Evolutionary conservation across 2,888 invertebrate species (phyloP).

Genomic region (Drosophila flavopinicola): DNA sequence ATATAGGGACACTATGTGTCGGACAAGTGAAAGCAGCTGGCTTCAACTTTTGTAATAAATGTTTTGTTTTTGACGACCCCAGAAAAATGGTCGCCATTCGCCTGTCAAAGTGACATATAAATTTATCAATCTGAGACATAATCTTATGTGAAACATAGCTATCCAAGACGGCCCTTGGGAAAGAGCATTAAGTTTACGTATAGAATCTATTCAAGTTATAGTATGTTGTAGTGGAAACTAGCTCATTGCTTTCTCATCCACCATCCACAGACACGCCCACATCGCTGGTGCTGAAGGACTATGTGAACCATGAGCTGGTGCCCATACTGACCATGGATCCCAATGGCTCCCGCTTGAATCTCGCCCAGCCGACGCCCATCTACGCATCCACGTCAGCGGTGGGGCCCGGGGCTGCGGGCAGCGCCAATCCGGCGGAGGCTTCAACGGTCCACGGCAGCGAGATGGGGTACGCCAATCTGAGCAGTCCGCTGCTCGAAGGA

Average conservation of each 20-base stretch:
- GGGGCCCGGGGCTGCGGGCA: neutral
- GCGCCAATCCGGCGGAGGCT: slow-evolving; percentile 9
- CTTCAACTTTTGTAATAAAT: no score
- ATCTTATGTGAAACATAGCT: no score
- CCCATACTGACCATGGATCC: slow-evolving; percentile 84
- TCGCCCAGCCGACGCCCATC: slow-evolving; percentile 45
- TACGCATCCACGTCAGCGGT: slow-evolving; percentile 42
- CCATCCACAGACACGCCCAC: slow-evolving; percentile 85
- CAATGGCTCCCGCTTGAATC: slow-evolving; percentile 68
- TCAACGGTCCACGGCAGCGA: slow-evolving; percentile 36
- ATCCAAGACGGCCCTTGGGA: no score
- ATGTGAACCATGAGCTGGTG: slow-evolving; percentile 84
- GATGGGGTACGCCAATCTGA: slow-evolving; percentile 50
- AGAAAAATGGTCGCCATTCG: no score
- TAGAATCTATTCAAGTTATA: no score
- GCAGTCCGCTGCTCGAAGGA: slow-evolving; percentile 75
- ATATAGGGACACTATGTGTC: no score
- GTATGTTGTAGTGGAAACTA: no score
- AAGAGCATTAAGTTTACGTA: no score
- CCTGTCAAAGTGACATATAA: no score
- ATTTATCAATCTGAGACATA: no score
- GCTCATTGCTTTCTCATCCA: neutral
- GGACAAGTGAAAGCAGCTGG: no score
- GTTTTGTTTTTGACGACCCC: no score
- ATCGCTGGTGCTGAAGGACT: slow-evolving; percentile 84